Base-by-base conservation (phyloP, 2,797 vertebrate species). In the Salarias fasciatus region DNA sequence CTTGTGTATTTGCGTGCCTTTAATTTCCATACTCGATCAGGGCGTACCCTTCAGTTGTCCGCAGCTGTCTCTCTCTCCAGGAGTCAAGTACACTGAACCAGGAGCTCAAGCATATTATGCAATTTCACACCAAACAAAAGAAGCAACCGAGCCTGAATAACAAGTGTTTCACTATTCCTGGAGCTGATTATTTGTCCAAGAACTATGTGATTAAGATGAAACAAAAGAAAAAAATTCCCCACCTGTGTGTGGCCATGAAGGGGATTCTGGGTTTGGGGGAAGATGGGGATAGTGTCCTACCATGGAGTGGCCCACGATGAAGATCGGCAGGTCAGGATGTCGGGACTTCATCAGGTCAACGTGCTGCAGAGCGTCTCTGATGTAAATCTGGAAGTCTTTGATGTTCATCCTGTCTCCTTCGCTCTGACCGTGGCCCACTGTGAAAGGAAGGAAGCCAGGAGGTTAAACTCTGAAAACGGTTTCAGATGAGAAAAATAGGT, bases 241-340 rank as follows among this genome's bases (percentile, higher is more conserved):
- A 24, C 18, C 24, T 24, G 24, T 24, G 18, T 24, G 18, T 24
- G 18, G 18, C 18, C 18, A 24, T 24, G 18, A 24, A 24, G 18
- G 18, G 24, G 18, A 24, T 24, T 24, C 18, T 24, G 18, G 24
- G 18, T 24, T 24, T 24, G 18, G 24, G 3, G 3, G 24, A 24
- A 24, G 18, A 24, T 3, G 18, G 24, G 12, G 13, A 14, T 15
- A 15, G 28, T 7, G 49, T 68, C 94, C 88, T 91, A 99, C 97
- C 97, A 99, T 99, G 59, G 97, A 99, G 84, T 99, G 97, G 51
- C 96, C 97, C 54, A 98, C 69, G 37, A 99, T 92, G 89, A 97
- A 96, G 84, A 97, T 0, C 0, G 97, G 95, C 18, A 98, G 82
- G 36, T 78, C 83, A 0, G 97, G 95, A 53, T 97, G 74, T 51